phyloP scores from a whole-genome alignment of 1,140 invertebrate species.

The Rhopalosiphum maidis region DNA sequence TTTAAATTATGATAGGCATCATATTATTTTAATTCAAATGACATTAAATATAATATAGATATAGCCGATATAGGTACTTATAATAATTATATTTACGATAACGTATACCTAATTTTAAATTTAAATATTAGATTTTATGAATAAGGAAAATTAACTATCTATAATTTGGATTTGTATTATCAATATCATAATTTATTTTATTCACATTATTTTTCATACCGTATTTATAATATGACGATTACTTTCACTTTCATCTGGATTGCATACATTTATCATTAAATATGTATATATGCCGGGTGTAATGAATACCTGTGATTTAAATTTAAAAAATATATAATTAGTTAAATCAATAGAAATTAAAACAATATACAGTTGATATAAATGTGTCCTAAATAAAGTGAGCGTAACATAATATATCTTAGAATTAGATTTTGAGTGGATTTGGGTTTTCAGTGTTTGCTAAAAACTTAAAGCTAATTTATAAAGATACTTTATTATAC shows the following conservation, averaged over 20 bases:
- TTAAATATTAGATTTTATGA: neutral
- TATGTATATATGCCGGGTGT: neutral
- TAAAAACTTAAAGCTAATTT: too few relatives aligned
- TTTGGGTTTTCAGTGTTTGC: too few relatives aligned
- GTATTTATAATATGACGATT: neutral
- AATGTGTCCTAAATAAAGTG: too few relatives aligned
- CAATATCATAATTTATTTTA: neutral
- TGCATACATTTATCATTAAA: neutral
- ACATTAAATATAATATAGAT: neutral
- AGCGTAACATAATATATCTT: too few relatives aligned
- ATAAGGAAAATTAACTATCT: neutral
- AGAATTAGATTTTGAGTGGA: too few relatives aligned
- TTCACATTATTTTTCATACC: constrained; percentile 3
- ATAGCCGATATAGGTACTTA: too few relatives aligned
- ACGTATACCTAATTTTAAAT: neutral
- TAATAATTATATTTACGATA: neutral
- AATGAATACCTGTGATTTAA: neutral
- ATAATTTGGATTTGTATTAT: neutral
- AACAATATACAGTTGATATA: too few relatives aligned
- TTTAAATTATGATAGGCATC: neutral
- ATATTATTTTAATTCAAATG: neutral
- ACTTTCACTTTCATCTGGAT: constrained; percentile 26
- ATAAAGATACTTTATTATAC: too few relatives aligned
- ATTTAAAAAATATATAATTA: neutral
- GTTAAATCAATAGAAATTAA: neutral